Percentiles rank a stretch among this genome's conserved stretches.
phyloP scores from a whole-genome alignment of 1,140 invertebrate species.

The Calliopsis andreniformis region DNA sequence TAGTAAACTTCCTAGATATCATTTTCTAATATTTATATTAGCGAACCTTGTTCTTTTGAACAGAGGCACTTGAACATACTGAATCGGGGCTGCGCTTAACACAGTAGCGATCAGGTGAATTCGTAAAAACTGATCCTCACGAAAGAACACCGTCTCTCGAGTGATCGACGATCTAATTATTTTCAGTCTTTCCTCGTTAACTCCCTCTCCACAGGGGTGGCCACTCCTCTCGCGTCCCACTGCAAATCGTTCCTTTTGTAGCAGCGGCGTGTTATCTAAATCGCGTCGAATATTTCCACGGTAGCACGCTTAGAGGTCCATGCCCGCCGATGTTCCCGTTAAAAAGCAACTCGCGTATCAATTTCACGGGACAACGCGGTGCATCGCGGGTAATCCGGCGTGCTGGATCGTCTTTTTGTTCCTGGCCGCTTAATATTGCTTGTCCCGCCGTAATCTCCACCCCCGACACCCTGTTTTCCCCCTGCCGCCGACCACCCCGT shows the following conservation, averaged over 20 bases:
- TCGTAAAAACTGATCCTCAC: constrained; percentile 18
- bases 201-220: not conserved
- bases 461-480: constrained; percentile 60
- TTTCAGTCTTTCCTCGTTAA: constrained; percentile 65
- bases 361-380: constrained; percentile 79
- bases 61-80: not conserved
- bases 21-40: too few relatives aligned
- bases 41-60: not conserved
- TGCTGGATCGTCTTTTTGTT: constrained; percentile 78
- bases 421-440: constrained; percentile 77
- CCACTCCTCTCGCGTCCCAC: not conserved
- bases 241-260: constrained; percentile 62
- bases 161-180: constrained; percentile 68
- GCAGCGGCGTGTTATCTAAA: constrained; percentile 63
- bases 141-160: constrained; percentile 21
- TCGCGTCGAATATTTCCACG: constrained; percentile 66
- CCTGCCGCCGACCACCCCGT: constrained; percentile 31
- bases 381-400: constrained; percentile 73
- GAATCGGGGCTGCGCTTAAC: not conserved
- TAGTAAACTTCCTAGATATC: too few relatives aligned
- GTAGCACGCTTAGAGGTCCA: constrained; percentile 27
- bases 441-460: constrained; percentile 74
- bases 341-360: constrained; percentile 78
- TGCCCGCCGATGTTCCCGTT: constrained; percentile 54
- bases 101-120: not conserved